Evolutionary conservation across 1,140 invertebrate genomes (phyloP), one percentile per base, ranked within the genome.

Genomic region (Ganaspis sp.): DNA sequence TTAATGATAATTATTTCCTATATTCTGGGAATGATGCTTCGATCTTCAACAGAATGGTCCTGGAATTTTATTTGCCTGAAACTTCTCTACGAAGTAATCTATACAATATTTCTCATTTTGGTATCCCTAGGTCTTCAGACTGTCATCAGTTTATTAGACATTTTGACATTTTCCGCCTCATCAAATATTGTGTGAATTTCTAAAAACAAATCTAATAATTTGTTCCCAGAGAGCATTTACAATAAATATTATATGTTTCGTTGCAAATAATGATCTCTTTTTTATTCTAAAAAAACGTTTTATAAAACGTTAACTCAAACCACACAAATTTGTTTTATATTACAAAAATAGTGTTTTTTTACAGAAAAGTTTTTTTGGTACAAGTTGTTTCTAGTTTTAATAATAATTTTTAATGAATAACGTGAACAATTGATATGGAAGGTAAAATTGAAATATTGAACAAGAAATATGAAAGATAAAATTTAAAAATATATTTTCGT

Each of bases 401-500:
- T n/a, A n/a, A n/a, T n/a, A n/a, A n/a, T n/a, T n/a, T n/a, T n/a
- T n/a, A n/a, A n/a, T n/a, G n/a, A n/a, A n/a, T n/a, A n/a, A n/a
- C n/a, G n/a, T n/a, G n/a, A n/a, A n/a, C n/a, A n/a, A n/a, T n/a
- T n/a, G n/a, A 34, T 34, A 3, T 34, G 6, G 29, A 34, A 34
- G 6, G 6, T 34, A 34, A 34, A 34, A 34, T 3, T 2, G 6
- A 45, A 49, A 49, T 49, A 64, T n/a, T n/a, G n/a, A 64, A 29
- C 29, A 64, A 3, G 29, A n/a, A 64, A 29, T 21, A 3, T n/a
- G n/a, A n/a, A n/a, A 26, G 11, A 64, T 64, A 64, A 64, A 64
- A 64, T 64, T 64, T 64, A 64, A 64, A 64, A 64, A 64, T 64
- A 64, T 64, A 64, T 64, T 64, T 64, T 64, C 58, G 12, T 58